Evolutionary conservation across 2,888 invertebrate genomes (phyloP).

Genomic region (Rotaria magnacalcarata): DNA sequence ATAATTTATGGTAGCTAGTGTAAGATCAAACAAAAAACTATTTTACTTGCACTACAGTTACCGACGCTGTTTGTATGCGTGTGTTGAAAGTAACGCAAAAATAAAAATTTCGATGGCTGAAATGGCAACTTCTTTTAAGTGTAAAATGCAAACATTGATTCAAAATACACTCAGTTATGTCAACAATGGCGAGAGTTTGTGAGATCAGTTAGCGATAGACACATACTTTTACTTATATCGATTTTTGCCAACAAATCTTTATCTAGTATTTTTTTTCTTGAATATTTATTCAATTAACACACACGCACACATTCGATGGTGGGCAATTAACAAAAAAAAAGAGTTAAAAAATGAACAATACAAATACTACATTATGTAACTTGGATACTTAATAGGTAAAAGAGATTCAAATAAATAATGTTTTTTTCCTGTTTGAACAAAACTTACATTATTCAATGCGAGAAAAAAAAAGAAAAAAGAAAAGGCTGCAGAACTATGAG

Average conservation of each 20-base stretch:
- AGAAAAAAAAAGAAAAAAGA: not conserved
- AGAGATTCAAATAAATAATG: not conserved
- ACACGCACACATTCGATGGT: not conserved
- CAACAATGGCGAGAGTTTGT: not conserved
- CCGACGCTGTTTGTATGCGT: not conserved
- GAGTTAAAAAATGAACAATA: not conserved
- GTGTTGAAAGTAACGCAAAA: not conserved
- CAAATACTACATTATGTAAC: not conserved
- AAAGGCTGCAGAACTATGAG: not conserved
- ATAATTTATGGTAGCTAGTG: not conserved
- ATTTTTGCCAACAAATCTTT: not conserved
- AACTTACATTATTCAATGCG: not conserved
- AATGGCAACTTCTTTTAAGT: not conserved
- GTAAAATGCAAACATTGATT: not conserved
- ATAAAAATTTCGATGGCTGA: not conserved
- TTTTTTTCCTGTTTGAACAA: not conserved
- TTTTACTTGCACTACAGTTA: no score
- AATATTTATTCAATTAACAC: slow-evolving; percentile 6
- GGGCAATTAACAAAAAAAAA: not conserved
- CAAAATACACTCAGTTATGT: not conserved
- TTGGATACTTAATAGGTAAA: not conserved
- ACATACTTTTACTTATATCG: not conserved
- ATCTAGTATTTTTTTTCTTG: not conserved
- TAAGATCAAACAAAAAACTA: no score
- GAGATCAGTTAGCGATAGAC: not conserved